Percentiles rank a stretch among this genome's conserved stretches.
Evolutionary conservation across 2,113 vertebrate genomes (phyloP).

Genomic region (Suncus etruscus): DNA sequence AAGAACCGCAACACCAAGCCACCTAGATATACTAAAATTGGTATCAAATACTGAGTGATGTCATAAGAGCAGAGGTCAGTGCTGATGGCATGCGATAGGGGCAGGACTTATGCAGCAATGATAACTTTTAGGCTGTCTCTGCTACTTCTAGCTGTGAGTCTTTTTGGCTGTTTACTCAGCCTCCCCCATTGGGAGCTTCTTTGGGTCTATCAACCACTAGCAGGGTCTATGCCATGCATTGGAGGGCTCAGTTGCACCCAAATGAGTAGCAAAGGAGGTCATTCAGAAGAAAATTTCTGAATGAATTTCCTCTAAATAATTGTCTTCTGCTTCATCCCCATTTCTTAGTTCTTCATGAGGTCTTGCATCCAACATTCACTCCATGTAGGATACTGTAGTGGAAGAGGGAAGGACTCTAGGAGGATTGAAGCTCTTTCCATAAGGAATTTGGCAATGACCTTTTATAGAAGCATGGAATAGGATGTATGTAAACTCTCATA

Average conservation of each 20-base stretch:
- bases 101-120: neutral
- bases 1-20: neutral
- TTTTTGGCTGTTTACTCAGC: neutral
- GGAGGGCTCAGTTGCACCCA: neutral
- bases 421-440: neutral
- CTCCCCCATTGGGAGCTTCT: neutral
- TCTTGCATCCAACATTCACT: neutral
- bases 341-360: neutral
- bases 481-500: slow-evolving; percentile 13
- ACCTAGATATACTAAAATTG: slow-evolving; percentile 1
- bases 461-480: slow-evolving; percentile 15
- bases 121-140: neutral
- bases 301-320: neutral
- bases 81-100: neutral
- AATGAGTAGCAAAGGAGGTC: neutral
- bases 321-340: neutral
- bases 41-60: neutral
- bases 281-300: no score
- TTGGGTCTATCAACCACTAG: neutral
- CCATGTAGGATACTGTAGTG: neutral
- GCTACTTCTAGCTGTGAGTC: neutral
- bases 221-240: neutral
- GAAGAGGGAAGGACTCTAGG: neutral
- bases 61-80: neutral
- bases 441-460: slow-evolving; percentile 65